These are phyloP conservation scores for Ctenopoma multispine DNA, from an alignment of 2,797 vertebrate genomes.

Conservation along the genomic window DNA sequence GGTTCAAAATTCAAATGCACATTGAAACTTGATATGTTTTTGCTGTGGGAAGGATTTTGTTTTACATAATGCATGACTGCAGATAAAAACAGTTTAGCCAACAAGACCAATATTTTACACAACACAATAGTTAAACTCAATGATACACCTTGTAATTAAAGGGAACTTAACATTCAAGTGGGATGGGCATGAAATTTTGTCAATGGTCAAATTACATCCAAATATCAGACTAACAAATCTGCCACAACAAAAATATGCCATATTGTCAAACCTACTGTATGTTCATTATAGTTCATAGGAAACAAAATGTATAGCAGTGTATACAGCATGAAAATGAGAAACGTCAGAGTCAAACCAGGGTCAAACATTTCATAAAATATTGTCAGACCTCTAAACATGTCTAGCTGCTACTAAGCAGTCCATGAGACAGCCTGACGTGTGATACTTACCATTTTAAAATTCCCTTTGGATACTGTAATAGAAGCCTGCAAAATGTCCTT, in stretches of 20 bases:
- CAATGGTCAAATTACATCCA: slow-evolving; percentile 32
- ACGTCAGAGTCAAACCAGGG: slow-evolving; percentile 65
- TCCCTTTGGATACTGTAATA: neutral
- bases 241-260: slow-evolving; percentile 1
- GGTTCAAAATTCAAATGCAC: slow-evolving; percentile 23
- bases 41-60: neutral
- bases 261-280: neutral
- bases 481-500: too few relatives aligned
- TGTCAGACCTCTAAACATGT: neutral
- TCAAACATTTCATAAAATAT: slow-evolving; percentile 51
- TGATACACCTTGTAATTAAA: neutral
- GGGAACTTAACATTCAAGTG: slow-evolving; percentile 16
- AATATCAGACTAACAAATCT: slow-evolving; percentile 17
- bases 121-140: slow-evolving; percentile 30
- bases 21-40: neutral
- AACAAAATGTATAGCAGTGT: slow-evolving; percentile 16
- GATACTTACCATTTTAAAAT: slow-evolving; percentile 29
- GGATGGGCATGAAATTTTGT: slow-evolving; percentile 5
- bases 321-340: slow-evolving; percentile 44
- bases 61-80: slow-evolving; percentile 47
- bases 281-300: slow-evolving; percentile 12
- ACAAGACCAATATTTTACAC: slow-evolving; percentile 34
- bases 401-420: neutral
- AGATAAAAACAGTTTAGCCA: slow-evolving; percentile 36
- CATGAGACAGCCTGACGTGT: neutral